Conservation (phyloP, 2,797 vertebrate genomes). For the Pygocentrus nattereri region DNA sequence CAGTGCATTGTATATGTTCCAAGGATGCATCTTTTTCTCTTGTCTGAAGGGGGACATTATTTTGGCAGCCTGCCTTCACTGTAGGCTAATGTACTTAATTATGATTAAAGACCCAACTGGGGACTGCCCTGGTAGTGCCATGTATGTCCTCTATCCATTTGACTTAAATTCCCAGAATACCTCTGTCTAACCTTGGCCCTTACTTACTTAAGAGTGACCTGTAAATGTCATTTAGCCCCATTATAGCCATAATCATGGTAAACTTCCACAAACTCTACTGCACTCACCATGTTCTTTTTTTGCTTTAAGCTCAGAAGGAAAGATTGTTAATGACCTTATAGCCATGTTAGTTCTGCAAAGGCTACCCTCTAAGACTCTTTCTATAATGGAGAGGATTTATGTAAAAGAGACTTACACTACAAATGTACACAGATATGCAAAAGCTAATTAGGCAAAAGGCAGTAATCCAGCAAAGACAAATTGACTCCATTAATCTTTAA, state of each 20-base stretch:
- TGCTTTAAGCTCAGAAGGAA: background rate
- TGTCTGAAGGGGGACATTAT: background rate
- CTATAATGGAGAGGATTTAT: conserved; percentile 37
- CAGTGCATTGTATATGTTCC: background rate
- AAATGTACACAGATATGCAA: conserved; percentile 46
- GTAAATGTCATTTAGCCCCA: conserved; percentile 39
- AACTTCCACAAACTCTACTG: conserved; percentile 27
- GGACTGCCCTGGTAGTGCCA: conserved; percentile 30
- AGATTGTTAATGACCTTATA: conserved; percentile 5
- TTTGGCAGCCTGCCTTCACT: background rate
- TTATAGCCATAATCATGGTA: conserved; percentile 32
- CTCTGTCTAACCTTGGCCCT: conserved; percentile 20
- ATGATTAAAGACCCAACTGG: conserved; percentile 33
- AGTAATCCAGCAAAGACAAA: conserved; percentile 52
- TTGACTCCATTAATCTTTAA: conserved; percentile 36
- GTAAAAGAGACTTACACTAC: conserved; percentile 40
- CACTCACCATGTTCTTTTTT: background rate
- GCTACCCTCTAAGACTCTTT: conserved; percentile 24
- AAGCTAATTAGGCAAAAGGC: conserved; percentile 51
- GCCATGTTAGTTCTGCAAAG: conserved; percentile 9
- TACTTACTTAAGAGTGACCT: conserved; percentile 20
- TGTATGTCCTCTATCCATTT: conserved; percentile 9
- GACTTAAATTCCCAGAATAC: conserved; percentile 26
- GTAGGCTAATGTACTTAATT: conserved; percentile 17
- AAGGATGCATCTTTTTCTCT: background rate